Evolutionary conservation across 1,140 invertebrate genomes (phyloP).

Genomic region (Trichoplusia ni): DNA sequence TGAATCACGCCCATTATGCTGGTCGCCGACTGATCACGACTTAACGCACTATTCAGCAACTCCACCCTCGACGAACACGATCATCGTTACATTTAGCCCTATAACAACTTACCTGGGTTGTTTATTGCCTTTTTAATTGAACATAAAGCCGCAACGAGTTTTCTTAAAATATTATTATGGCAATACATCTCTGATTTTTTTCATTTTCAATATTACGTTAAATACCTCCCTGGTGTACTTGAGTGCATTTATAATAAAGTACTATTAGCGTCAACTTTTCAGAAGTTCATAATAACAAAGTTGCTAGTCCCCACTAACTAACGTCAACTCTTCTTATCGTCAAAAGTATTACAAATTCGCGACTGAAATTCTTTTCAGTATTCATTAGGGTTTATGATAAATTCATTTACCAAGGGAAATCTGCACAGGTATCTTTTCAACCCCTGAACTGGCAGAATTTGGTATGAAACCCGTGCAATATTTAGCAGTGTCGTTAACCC

Average conservation of each 20-base stretch:
- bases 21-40: conserved; percentile 38
- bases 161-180: too few relatives aligned
- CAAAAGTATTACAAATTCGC: not conserved
- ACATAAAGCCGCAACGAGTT: too few relatives aligned
- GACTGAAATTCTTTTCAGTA: not conserved
- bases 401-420: conserved; percentile 27
- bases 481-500: conserved; percentile 20
- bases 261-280: too few relatives aligned
- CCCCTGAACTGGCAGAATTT: not conserved
- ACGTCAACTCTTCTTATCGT: not conserved
- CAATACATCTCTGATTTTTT: too few relatives aligned
- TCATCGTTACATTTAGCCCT: not conserved
- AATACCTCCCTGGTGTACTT: too few relatives aligned
- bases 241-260: too few relatives aligned
- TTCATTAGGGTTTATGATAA: conserved; percentile 21
- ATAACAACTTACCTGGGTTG: too few relatives aligned
- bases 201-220: too few relatives aligned
- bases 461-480: conserved; percentile 6
- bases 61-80: conserved; percentile 1
- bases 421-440: conserved; percentile 10
- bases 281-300: not conserved
- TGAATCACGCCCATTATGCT: conserved; percentile 44
- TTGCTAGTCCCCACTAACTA: not conserved
- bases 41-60: conserved; percentile 43
- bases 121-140: too few relatives aligned